These are phyloP conservation scores for Achroia grisella DNA, from an alignment of 1,140 invertebrate species.

Conservation along the genomic window DNA sequence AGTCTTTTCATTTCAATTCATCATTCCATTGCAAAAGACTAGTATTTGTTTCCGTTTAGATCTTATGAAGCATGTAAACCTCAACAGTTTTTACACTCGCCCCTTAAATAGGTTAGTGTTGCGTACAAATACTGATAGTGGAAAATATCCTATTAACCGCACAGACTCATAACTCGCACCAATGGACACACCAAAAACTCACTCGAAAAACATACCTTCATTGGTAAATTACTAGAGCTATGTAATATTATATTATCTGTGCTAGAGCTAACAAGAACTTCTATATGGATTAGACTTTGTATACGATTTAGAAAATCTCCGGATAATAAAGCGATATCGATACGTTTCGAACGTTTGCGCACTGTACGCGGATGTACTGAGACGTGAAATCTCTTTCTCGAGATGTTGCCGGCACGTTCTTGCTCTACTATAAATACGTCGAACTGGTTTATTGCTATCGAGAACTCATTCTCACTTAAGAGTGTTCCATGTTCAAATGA, in stretches of 20 bases:
- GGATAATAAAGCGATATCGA: conserved; percentile 3
- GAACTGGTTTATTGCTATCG: conserved; percentile 9
- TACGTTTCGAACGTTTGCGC: too few species aligned
- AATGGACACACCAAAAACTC: not conserved
- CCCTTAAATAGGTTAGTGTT: conserved; percentile 1
- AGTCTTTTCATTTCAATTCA: too few species aligned
- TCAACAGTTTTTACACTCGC: not conserved
- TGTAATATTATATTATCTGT: too few species aligned
- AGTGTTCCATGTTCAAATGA: conserved; percentile 1
- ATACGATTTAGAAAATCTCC: conserved; percentile 1
- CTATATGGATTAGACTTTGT: conserved; percentile 1
- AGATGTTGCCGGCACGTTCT: conserved; percentile 12
- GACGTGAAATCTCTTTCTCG: conserved; percentile 28
- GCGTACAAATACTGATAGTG: not conserved
- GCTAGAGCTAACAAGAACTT: conserved; percentile 1
- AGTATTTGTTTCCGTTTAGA: too few species aligned
- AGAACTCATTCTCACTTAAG: conserved; percentile 22
- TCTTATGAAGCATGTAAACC: too few species aligned
- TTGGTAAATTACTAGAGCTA: too few species aligned
- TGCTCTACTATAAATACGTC: conserved; percentile 22
- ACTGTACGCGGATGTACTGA: conserved; percentile 26
- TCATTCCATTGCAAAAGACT: too few species aligned
- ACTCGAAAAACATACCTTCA: not conserved
- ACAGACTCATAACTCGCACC: not conserved
- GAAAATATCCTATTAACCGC: conserved; percentile 4